These are phyloP conservation scores for Sterrhoptilus dennistouni DNA, from an alignment of 2,113 vertebrate genomes.

Conservation along the genomic window DNA sequence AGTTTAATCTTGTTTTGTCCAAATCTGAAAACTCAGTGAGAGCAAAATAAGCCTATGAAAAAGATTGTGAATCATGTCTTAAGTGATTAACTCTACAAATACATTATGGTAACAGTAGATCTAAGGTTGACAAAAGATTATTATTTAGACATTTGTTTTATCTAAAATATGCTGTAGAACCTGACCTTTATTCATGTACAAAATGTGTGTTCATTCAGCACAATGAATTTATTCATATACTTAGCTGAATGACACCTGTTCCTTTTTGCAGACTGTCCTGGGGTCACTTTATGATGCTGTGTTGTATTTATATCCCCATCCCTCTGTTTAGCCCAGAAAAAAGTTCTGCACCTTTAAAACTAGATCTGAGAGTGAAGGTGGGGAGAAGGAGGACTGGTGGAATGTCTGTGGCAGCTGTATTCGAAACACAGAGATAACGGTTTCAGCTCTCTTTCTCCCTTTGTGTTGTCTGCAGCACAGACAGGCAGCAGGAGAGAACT, in stretches of 20 bases:
- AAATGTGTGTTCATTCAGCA: neutral
- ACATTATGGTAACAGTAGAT: neutral
- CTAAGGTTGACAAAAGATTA: neutral
- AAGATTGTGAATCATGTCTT: neutral
- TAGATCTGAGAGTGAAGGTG: neutral
- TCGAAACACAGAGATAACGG: neutral
- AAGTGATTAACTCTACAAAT: neutral
- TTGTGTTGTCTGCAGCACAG: neutral
- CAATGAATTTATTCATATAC: neutral
- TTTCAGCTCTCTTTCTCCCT: neutral
- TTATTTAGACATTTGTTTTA: neutral
- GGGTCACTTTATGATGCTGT: neutral
- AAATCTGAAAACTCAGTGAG: neutral
- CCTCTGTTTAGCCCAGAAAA: neutral
- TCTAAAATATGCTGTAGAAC: neutral
- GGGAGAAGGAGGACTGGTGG: neutral
- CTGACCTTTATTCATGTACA: neutral
- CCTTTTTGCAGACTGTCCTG: neutral
- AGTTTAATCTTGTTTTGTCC: neutral
- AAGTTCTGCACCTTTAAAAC: neutral
- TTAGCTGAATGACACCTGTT: neutral
- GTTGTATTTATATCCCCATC: neutral
- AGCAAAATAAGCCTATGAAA: neutral
- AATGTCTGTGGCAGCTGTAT: neutral
- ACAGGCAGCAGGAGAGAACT: rapidly evolving